Evolutionary conservation across 2,888 invertebrate species (phyloP), one percentile per base, ranked within the genome.

Genomic region (Physocephala rufipes): DNA sequence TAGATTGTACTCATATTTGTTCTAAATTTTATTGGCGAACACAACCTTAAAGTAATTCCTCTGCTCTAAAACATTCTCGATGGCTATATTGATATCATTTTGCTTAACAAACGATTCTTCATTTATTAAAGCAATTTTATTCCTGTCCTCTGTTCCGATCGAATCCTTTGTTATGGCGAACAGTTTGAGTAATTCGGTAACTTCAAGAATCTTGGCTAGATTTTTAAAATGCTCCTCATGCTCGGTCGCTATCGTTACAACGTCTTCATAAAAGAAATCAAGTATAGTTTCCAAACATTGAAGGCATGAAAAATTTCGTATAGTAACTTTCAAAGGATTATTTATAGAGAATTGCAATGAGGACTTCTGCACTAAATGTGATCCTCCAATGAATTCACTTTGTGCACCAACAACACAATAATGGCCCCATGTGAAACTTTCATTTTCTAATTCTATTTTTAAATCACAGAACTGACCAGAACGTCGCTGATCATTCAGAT

Each of bases 401-500:
- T 86, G 86, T 0, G 86, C 84, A 1, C 83, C 85, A 19, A 86
- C 78, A 9, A 85, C 84, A 71, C 86, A 85, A 55, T 84, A 86
- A 61, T 85, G 85, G 2, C 80, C 84, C 69, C 76, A 77, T 28
- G 76, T 76, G 0, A 75, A 75, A 68, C 73, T 73, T 61, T 76
- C 71, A 45, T 73, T 76, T 73, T 79, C 79, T 5, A 81, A 73
- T 69, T 81, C 80, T 1, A 81, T 78, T 66, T 81, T 76, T 16
- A 86, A 70, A 73, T 85, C 85, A 72, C 86, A 85, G 70, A 79
- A 85, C 67, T 84, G 81, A 0, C 85, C 85, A 0, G 79, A 79
- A 15, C 80, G 78, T 0, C 85, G 77, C 74, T 85, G 85, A 28
- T 82, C 82, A 70, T 86, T 85, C 3, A 85, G 75, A 65, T 85